Base-by-base conservation (phyloP, 2,797 vertebrate genomes). In the Podargus strigoides region DNA sequence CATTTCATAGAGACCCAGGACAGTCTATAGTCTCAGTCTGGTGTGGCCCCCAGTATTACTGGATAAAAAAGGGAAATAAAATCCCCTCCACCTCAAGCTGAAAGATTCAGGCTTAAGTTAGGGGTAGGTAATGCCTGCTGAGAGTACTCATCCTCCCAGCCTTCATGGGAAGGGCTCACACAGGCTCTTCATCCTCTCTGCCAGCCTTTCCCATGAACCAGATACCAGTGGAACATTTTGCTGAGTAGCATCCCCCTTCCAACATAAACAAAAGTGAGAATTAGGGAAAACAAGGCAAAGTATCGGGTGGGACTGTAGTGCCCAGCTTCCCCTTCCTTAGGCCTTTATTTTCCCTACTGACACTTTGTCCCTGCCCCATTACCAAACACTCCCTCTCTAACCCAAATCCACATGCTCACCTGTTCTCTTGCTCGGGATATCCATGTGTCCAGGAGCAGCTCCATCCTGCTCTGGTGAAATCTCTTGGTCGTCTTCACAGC, bases 381-480 rank as follows among this genome's bases (percentile, higher is more conserved):
- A 41, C n/a, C 50, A 67, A 64, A 42, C 37, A 53, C 3, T 23
- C 59, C 34, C 26, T 39, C 21, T 62, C 42, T 32, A 8, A 20
- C 37, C 83, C 67, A 6, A 68, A 89, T 32, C 67, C 53, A 82
- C 22, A n/a, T 1, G 6, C 98, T 98, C 93, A 99, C 98, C 73
- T 99, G 98, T 72, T 98, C 95, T 66, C 98, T 98, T 85, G 97
- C 98, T 63, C 66, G 98, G 60, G 99, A 98, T 96, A 99, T 98
- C 99, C 99, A 99, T 1, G 99, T 99, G 91, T 98, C 98, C 79
- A 99, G 90, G 20, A 99, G 98, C 73, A 99, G 97, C 85, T 97
- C 97, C 41, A 99, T 97, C 20, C 99, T 98, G 69, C 97, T 98
- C 88, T 75, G 85, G 94, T 99, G 99, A 97, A 99, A 99, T 83